Conservation (phyloP, 2,797 vertebrate genomes). For the Halcyon smyrnensis region DNA sequence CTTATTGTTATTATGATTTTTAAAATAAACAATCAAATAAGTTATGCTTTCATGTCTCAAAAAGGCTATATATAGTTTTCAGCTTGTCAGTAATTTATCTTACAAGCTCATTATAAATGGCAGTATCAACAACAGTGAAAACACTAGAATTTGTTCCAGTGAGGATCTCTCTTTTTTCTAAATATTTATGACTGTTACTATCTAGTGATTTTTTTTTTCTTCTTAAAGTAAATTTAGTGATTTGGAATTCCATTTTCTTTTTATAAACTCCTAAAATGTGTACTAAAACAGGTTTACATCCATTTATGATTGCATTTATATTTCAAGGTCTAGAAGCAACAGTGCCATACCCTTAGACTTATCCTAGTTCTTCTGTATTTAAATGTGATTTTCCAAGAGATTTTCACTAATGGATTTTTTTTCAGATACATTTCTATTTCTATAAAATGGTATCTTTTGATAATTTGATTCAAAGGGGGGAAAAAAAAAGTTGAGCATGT, state of each 20-base stretch:
- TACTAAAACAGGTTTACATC: not conserved
- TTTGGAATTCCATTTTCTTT: not conserved
- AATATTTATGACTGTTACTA: not conserved
- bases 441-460: not conserved
- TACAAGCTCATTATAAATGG: not conserved
- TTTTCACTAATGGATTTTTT: not conserved
- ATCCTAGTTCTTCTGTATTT: not conserved
- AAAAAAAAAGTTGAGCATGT: fast-evolving
- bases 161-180: not conserved
- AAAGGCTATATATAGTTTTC: not conserved
- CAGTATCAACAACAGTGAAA: not conserved
- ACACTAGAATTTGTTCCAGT: not conserved
- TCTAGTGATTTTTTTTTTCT: not conserved
- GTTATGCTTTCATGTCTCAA: not conserved
- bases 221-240: not conserved
- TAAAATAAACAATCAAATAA: not conserved
- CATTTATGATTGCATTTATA: not conserved
- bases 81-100: not conserved
- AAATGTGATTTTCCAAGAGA: not conserved
- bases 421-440: not conserved
- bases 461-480: not conserved
- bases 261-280: not conserved
- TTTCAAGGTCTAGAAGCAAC: not conserved
- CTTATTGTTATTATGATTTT: not conserved
- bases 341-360: not conserved